Evolutionary conservation across 2,113 vertebrate genomes (phyloP).

Genomic region (Ceuthmochares aereus): DNA sequence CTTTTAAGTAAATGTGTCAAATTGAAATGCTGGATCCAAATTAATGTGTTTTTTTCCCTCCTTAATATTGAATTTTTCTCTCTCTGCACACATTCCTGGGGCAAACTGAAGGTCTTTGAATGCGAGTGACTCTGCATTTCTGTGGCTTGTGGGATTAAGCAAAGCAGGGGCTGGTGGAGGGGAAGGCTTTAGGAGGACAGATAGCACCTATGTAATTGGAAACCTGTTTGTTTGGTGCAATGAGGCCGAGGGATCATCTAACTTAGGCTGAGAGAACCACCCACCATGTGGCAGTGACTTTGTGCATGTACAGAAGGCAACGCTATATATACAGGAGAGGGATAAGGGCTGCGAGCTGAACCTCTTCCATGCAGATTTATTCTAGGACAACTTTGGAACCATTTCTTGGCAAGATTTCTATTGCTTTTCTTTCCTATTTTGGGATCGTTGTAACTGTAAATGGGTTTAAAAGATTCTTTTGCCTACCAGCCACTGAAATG

Average conservation of each 20-base stretch:
- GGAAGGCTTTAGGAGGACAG: background rate
- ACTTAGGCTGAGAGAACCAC: background rate
- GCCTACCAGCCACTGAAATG: slow-evolving; percentile 89
- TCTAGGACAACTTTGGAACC: accelerated
- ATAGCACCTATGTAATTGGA: background rate
- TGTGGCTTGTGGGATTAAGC: background rate
- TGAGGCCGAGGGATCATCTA: background rate
- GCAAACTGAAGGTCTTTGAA: background rate
- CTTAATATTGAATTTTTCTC: accelerated
- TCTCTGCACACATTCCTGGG: background rate
- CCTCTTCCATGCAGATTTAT: background rate
- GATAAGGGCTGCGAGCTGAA: background rate
- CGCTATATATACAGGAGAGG: background rate
- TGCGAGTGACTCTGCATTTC: background rate
- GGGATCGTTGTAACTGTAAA: background rate
- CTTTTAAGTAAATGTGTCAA: background rate
- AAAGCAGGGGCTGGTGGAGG: background rate
- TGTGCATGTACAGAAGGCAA: background rate
- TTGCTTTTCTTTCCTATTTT: background rate
- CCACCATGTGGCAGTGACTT: background rate
- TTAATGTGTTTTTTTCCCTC: accelerated
- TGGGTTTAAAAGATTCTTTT: accelerated
- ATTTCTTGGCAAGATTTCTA: background rate
- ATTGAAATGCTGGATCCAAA: background rate
- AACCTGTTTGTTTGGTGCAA: background rate